Percentiles rank a stretch among this genome's conserved stretches.
These are phyloP conservation scores for Tenrec ecaudatus DNA, from an alignment of 2,113 vertebrate species.

Conservation along the genomic window DNA sequence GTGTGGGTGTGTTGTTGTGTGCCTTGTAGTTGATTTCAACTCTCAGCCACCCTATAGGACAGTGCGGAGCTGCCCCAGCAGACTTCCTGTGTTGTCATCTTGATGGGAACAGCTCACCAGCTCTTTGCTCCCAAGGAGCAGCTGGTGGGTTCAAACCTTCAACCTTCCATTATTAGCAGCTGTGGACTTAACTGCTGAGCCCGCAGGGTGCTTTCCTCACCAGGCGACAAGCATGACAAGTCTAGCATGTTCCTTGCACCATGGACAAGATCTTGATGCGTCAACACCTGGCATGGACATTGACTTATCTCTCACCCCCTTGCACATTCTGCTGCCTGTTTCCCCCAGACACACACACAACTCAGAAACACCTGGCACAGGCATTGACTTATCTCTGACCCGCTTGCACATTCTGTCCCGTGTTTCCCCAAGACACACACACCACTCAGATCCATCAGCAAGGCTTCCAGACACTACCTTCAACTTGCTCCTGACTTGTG, in stretches of 20 bases:
- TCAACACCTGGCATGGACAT: neutral
- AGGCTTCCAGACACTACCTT: neutral
- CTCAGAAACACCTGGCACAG: no score
- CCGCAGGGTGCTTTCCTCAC: neutral
- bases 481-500: neutral
- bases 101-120: neutral
- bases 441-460: neutral
- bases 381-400: neutral
- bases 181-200: neutral
- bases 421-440: neutral
- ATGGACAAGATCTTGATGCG: neutral
- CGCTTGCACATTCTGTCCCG: neutral
- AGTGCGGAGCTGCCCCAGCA: neutral
- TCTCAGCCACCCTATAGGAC: neutral
- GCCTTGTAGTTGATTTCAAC: neutral
- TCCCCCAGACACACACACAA: neutral
- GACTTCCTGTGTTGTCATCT: neutral
- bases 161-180: neutral
- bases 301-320: neutral
- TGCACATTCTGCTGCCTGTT: neutral
- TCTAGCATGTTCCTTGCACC: neutral
- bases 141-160: neutral
- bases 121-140: neutral
- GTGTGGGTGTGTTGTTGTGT: neutral
- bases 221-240: neutral